A percentile compares a stretch with the other conserved stretches of the same genome.
Evolutionary conservation across 2,888 invertebrate species (phyloP).

Genomic region (Seladonia tumulorum): DNA sequence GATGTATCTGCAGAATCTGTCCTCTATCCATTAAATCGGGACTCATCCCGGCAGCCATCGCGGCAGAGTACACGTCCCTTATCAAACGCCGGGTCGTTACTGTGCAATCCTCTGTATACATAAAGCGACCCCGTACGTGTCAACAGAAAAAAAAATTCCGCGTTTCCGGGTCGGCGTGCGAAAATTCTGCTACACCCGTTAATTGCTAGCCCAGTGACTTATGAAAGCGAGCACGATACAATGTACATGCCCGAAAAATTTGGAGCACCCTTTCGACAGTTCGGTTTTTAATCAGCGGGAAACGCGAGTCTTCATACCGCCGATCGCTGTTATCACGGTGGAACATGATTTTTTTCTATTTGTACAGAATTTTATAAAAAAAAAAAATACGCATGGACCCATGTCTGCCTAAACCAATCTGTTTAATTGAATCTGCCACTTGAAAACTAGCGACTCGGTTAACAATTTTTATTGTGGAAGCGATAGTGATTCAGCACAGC

Average conservation of each 20-base stretch:
- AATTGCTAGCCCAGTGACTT: constrained; percentile 15
- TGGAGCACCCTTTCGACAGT: background rate
- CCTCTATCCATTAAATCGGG: constrained; percentile 80
- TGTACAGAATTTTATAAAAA: background rate
- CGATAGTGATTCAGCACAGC: background rate
- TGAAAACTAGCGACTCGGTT: background rate
- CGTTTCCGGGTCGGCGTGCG: constrained; percentile 41
- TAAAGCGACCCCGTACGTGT: constrained; percentile 48
- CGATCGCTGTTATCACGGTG: background rate
- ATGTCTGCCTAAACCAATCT: background rate
- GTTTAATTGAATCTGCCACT: background rate
- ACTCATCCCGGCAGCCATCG: constrained; percentile 72
- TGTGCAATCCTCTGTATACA: constrained; percentile 42
- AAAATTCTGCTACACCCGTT: constrained; percentile 16
- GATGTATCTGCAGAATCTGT: constrained; percentile 81
- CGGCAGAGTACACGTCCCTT: constrained; percentile 63
- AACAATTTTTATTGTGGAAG: background rate
- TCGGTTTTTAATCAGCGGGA: background rate
- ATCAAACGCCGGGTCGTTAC: constrained; percentile 72
- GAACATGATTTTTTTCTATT: background rate
- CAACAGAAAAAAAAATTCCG: constrained; percentile 41
- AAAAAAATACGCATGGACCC: background rate
- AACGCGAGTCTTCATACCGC: background rate
- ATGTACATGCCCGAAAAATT: background rate
- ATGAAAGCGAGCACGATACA: background rate